These are phyloP conservation scores for Pelmatolapia mariae DNA, from an alignment of 2,113 vertebrate genomes.

Conservation along the genomic window DNA sequence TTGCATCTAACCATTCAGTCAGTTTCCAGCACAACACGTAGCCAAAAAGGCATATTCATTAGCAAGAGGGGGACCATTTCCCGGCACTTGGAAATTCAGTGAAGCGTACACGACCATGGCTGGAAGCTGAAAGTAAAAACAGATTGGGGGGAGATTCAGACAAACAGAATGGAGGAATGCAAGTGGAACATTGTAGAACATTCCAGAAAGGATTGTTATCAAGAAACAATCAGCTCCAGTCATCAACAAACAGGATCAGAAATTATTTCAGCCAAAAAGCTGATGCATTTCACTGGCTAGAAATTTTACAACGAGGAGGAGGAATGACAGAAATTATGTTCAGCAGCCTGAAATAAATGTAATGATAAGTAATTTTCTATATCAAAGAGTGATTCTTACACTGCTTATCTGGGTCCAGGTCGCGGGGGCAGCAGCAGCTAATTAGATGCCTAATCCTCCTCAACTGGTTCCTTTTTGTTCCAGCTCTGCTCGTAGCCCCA, in stretches of 20 bases:
- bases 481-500: not conserved
- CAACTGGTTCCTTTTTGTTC: not conserved
- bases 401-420: not conserved
- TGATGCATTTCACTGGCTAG: constrained; percentile 28
- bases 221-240: constrained; percentile 28
- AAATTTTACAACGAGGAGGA: constrained; percentile 24
- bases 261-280: constrained; percentile 28
- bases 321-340: constrained; percentile 43
- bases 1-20: constrained; percentile 26
- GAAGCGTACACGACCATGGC: not conserved
- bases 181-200: constrained; percentile 46
- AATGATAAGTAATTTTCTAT: constrained; percentile 10
- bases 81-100: constrained; percentile 30
- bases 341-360: constrained; percentile 24
- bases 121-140: constrained; percentile 47
- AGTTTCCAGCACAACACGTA: not conserved
- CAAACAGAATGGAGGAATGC: constrained; percentile 26
- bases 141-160: constrained; percentile 24
- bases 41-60: constrained; percentile 30
- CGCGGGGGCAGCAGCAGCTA: not conserved
- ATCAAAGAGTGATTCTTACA: not conserved
- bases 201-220: not conserved
- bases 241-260: constrained; percentile 27
- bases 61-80: constrained; percentile 23
- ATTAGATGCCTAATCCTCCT: not conserved